Base-by-base conservation (phyloP, 1,140 invertebrate species). In the Brachionus manjavacas region DNA sequence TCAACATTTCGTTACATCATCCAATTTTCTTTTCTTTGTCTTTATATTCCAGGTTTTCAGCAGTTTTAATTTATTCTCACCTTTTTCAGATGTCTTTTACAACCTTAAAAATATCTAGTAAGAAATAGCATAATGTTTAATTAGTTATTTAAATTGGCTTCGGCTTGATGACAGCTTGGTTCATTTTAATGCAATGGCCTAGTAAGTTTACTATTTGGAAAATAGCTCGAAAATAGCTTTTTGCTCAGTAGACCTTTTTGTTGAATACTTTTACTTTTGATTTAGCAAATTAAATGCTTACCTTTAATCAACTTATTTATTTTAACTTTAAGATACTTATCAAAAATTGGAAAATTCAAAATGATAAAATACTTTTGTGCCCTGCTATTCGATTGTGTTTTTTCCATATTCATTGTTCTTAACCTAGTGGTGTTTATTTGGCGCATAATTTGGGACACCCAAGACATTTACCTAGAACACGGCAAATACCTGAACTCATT, bases 391-490 rank as follows among this genome's bases (percentile, higher is more conserved):
- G 72, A 76, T 25, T 14, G 72, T 31, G 16, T 76, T n/a, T 76
- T 76, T 49, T 49, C 79, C 35, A 60, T 81, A 68, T 39, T 81
- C 43, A 1, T 81, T 4, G 64, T 81, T 6, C 79, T 81, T 14
- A 81, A 81, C 52, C 39, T 81, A 41, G 64, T 81, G 8, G 52
- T 81, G 3, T 81, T 60, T 35, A 28, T 81, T 64, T 81, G 79
- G 79, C 79, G 79, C 39, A 81, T 81, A 16, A 81, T 81, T 14
- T 81, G 79, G 79, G 79, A 81, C 79, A 28, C 14, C 11, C 79
- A 60, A 64, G 79, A 81, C 52, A 12, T 66, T 1, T 81, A 81
- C 39, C 41, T 80, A 7, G 46, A 31, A 9, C 23, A 80, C 12
- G 28, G 39, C 12, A 28, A 64, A 23, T 64, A 31, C 20, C 11